phyloP scores from a whole-genome alignment of 2,888 invertebrate species.

The Tinea trinotella region DNA sequence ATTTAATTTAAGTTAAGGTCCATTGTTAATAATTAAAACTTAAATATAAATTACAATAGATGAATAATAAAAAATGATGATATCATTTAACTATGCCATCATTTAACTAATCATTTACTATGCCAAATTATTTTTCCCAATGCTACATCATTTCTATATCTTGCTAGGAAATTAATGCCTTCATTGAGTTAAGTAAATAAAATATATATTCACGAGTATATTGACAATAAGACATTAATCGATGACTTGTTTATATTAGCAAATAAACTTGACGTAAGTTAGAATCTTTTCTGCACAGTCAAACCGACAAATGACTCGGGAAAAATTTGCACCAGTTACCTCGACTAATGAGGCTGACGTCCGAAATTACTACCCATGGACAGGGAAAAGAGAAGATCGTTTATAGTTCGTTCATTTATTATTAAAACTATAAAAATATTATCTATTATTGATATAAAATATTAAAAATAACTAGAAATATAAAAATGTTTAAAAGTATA shows the following conservation, averaged over 20 bases:
- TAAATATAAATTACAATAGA: too few relatives aligned
- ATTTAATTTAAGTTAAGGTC: too few relatives aligned
- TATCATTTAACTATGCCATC: too few relatives aligned
- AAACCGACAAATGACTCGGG: slow-evolving; percentile 53
- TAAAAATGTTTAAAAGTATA: neutral
- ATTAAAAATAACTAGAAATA: neutral
- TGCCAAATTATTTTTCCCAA: too few relatives aligned
- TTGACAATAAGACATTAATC: neutral
- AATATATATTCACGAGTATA: neutral
- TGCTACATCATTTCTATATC: too few relatives aligned
- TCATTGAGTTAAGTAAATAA: too few relatives aligned
- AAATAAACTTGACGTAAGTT: slow-evolving; percentile 20
- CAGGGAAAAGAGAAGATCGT: slow-evolving; percentile 5
- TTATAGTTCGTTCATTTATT: neutral
- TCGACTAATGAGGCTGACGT: slow-evolving; percentile 65
- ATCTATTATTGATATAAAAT: neutral
- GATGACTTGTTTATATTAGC: slow-evolving; percentile 6
- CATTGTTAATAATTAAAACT: too few relatives aligned
- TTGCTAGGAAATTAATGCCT: too few relatives aligned
- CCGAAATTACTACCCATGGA: slow-evolving; percentile 45
- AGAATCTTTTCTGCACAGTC: slow-evolving; percentile 42
- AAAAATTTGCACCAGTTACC: slow-evolving; percentile 59
- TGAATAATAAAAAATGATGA: too few relatives aligned
- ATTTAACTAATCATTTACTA: too few relatives aligned
- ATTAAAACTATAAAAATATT: neutral